Evolutionary conservation across 1,140 invertebrate genomes (phyloP), one percentile per base, ranked within the genome.

Genomic region (Drosophila santomea): DNA sequence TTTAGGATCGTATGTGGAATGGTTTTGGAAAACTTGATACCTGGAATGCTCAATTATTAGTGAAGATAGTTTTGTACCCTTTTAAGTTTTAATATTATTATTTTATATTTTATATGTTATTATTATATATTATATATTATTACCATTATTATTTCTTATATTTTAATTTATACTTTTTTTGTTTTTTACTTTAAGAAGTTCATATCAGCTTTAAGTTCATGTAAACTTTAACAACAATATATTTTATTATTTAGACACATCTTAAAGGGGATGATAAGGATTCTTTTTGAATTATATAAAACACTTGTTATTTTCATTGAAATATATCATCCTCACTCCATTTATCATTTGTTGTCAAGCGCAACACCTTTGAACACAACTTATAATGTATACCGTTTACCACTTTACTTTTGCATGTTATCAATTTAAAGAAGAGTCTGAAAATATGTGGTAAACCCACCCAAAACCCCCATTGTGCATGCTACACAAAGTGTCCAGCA

Each of bases 381-480:
- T 35, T 52, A 43, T 43, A 68, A 68, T 66, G 41, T 54, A 66
- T 36, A 56, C 48, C 43, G 54, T 54, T 67, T 52, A 47, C 41
- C 7, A 75, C 66, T 74, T 74, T 76, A 54, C 62, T 67, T 67
- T 81, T 86, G 86, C 80, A 90, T 90, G 78, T 68, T 73, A 57
- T 75, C 59, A 57, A 88, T 75, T 74, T 83, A 71, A 68, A 80
- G 86, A 91, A 82, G 80, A 90, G 45, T 71, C 86, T 57, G 78
- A 91, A 69, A 90, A 90, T 80, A 86, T 86, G 41, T 90, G 82
- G 77, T 90, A 91, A 90, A 74, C 50, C 35, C 35, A n/a, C 45
- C 20, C 43, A 66, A 73, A 52, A 50, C 63, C 50, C 45, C 41
- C 61, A 68, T 28, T 62, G 47, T 82, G 82, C 82, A 86, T 86